Percentiles rank a stretch among this genome's conserved stretches.
These are phyloP conservation scores for Empidonax traillii DNA, from an alignment of 2,113 vertebrate genomes.

Conservation along the genomic window DNA sequence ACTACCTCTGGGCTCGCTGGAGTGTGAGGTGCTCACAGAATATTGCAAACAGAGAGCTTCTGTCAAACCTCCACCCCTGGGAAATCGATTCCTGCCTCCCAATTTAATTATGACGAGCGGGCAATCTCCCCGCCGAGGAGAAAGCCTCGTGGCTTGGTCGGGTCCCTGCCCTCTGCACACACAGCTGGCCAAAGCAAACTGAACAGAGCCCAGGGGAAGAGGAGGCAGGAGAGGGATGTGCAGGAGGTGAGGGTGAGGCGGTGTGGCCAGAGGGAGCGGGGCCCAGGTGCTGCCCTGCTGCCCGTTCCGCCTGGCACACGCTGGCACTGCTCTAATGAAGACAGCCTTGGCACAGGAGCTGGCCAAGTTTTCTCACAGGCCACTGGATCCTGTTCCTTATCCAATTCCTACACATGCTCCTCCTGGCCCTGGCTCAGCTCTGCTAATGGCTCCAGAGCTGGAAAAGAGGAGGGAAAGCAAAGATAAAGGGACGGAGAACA, in stretches of 20 bases:
- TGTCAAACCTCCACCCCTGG: neutral
- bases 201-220: neutral
- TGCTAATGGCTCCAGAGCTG: neutral
- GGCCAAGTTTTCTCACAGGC: neutral
- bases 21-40: accelerated
- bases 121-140: neutral
- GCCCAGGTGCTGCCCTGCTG: neutral
- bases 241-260: accelerated
- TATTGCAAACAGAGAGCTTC: neutral
- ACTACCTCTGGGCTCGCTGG: accelerated
- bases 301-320: neutral
- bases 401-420: constrained; percentile 36
- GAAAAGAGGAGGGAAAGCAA: neutral
- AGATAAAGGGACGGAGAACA: neutral
- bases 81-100: neutral
- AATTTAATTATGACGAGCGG: neutral
- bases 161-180: neutral
- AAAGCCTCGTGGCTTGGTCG: accelerated
- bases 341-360: neutral
- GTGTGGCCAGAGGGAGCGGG: neutral
- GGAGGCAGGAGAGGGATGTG: neutral
- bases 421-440: neutral
- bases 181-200: neutral
- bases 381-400: neutral
- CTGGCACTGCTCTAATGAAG: neutral